Base-by-base conservation (phyloP, 1,140 invertebrate species). In the Monochamus saltuarius region DNA sequence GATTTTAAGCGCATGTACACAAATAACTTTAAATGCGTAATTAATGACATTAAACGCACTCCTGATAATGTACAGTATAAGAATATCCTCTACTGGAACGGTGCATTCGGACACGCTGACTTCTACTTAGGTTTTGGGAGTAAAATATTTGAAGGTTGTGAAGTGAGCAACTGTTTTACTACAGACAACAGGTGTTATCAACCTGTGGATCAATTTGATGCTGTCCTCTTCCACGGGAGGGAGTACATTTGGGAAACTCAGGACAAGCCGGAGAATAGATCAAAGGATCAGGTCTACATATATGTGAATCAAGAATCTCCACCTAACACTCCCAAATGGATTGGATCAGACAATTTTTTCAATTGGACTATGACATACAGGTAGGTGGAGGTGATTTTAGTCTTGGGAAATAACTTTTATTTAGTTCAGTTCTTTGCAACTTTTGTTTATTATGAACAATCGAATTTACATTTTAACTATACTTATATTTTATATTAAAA, bases 31-130 rank as follows among this genome's bases (percentile, higher is more conserved):
- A 29, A 29, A 29, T 29, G 22, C 6, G 22, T 29, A 3, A 29
- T 29, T 29, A 29, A 29, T 29, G 22, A 29, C 22, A 29, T 29
- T 29, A 29, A 34, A 1, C 4, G 22, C 6, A 29, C 22, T 3
- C 22, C 22, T 29, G 22, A 29, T 29, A 29, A 29, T 29, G 22
- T 29, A n/a, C 11, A 10, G 17, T 22, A 17, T 2, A 55, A 55
- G 22, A 43, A 45, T 37, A 13, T 65, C 11, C 40, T 65, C n/a
- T 65, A 58, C 51, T 65, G 63, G 63, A 65, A 54, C 4, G 37
- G 37, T 10, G 59, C 59, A 59, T 65, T 65, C 37, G 14, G 43
- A 37, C 35, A 13, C 13, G 22, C 22, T 1, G 50, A 61, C 40
- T 58, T 58, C 45, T 35, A 58, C 11, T 35, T 61, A 10, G 63